phyloP scores from a whole-genome alignment of 2,888 invertebrate species.

The Lithophane leautieri region DNA sequence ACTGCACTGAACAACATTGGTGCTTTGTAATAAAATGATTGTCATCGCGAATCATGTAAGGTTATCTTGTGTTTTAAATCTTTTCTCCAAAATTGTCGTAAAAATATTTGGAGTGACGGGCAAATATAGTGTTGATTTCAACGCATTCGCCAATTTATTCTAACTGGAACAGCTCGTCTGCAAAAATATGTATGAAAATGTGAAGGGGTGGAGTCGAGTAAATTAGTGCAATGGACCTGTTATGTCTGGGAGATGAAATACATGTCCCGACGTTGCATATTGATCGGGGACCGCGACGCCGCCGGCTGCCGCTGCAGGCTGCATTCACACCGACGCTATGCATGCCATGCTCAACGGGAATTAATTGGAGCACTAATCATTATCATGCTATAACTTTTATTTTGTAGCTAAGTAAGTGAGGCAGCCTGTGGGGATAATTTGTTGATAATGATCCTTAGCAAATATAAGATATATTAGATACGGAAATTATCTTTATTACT shows the following conservation, averaged over 20 bases:
- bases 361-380: constrained; percentile 14
- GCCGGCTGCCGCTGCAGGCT: constrained; percentile 73
- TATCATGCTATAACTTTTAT: constrained; percentile 21
- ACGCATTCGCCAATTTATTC: constrained; percentile 5
- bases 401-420: constrained; percentile 3
- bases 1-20: constrained; percentile 42
- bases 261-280: constrained; percentile 86
- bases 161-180: constrained; percentile 1
- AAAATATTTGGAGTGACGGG: constrained; percentile 10
- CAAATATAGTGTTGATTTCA: constrained; percentile 10
- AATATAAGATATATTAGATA: background rate
- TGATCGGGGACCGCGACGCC: constrained; percentile 77
- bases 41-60: constrained; percentile 2
- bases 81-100: background rate
- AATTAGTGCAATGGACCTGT: constrained; percentile 62
- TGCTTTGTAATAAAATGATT: constrained; percentile 39
- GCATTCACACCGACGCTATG: constrained; percentile 80
- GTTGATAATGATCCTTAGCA: background rate
- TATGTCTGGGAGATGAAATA: constrained; percentile 81
- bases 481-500: background rate
- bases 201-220: constrained; percentile 46
- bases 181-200: constrained; percentile 30
- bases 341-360: constrained; percentile 34
- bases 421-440: background rate
- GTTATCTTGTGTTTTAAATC: constrained; percentile 7